Conservation (phyloP, 2,113 vertebrate species). For the Oenanthe oenanthe region DNA sequence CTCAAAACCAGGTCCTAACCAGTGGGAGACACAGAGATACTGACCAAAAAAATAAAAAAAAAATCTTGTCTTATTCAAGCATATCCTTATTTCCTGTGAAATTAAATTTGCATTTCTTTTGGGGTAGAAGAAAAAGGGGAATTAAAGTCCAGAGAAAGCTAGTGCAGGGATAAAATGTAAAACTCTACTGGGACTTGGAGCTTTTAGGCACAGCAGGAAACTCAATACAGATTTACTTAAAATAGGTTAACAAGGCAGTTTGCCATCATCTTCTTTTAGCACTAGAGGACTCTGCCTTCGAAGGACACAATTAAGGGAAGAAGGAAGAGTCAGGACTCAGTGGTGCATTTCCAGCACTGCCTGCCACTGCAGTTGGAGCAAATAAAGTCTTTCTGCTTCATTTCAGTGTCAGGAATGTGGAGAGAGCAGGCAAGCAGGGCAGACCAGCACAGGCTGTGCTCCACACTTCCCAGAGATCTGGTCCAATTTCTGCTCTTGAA, state of each 20-base stretch:
- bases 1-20: slow-evolving; percentile 41
- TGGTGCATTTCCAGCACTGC: background rate
- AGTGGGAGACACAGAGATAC: slow-evolving; percentile 28
- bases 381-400: background rate
- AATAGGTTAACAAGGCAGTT: slow-evolving; percentile 70
- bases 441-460: background rate
- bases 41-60: background rate
- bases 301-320: slow-evolving; percentile 54
- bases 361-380: background rate
- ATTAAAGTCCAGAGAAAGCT: slow-evolving; percentile 60
- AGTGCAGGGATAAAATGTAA: slow-evolving; percentile 41
- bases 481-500: background rate
- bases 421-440: background rate
- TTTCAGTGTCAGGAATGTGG: background rate
- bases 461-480: background rate
- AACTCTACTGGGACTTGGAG: slow-evolving; percentile 60
- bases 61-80: slow-evolving; percentile 17
- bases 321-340: background rate
- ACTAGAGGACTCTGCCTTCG: slow-evolving; percentile 54
- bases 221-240: slow-evolving; percentile 68
- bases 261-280: slow-evolving; percentile 60
- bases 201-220: slow-evolving; percentile 66
- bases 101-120: slow-evolving; percentile 62
- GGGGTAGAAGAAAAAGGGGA: slow-evolving; percentile 37
- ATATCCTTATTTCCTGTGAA: slow-evolving; percentile 53